Evolutionary conservation across 92 coral and sea anemone genomes (phyloP).

Genomic region (Parazoanthus swiftii): DNA sequence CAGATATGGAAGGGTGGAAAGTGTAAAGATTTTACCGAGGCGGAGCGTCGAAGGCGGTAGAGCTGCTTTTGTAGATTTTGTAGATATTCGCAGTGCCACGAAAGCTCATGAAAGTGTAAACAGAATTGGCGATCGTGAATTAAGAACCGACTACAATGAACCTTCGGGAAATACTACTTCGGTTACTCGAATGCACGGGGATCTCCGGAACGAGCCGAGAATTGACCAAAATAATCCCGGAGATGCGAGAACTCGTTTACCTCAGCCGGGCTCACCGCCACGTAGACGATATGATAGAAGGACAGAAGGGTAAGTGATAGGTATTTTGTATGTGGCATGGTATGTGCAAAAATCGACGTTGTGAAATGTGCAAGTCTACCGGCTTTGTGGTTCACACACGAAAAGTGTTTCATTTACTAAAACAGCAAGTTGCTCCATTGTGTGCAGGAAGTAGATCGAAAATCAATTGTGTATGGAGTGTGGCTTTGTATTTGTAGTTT

Average conservation of each 20-base stretch:
- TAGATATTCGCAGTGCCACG: conserved; percentile 97
- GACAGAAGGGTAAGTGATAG: conserved; percentile 85
- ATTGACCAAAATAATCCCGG: conserved; percentile 36
- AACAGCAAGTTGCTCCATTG: background rate
- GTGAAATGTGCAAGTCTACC: conserved; percentile 21
- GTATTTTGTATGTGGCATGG: conserved; percentile 16
- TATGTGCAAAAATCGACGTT: conserved; percentile 3
- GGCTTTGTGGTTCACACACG: background rate
- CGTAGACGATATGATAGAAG: conserved; percentile 94
- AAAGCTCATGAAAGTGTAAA: conserved; percentile 98
- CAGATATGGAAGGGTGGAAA: conserved; percentile 97
- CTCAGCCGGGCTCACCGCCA: conserved; percentile 72
- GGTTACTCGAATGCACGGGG: conserved; percentile 73
- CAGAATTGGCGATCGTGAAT: conserved; percentile 93
- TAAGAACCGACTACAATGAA: conserved; percentile 97
- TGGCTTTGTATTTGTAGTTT: conserved; percentile 16
- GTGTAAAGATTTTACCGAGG: conserved; percentile 92
- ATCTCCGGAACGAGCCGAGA: conserved; percentile 34
- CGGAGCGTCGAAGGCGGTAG: conserved; percentile 98
- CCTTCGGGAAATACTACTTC: conserved; percentile 83
- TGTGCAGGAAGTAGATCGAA: background rate
- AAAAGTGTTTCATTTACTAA: background rate
- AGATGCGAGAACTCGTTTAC: conserved; percentile 56
- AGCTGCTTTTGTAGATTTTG: conserved; percentile 98
- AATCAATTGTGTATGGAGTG: conserved; percentile 24